phyloP scores from a whole-genome alignment of 1,140 invertebrate species.

The Magallana ariakensis region DNA sequence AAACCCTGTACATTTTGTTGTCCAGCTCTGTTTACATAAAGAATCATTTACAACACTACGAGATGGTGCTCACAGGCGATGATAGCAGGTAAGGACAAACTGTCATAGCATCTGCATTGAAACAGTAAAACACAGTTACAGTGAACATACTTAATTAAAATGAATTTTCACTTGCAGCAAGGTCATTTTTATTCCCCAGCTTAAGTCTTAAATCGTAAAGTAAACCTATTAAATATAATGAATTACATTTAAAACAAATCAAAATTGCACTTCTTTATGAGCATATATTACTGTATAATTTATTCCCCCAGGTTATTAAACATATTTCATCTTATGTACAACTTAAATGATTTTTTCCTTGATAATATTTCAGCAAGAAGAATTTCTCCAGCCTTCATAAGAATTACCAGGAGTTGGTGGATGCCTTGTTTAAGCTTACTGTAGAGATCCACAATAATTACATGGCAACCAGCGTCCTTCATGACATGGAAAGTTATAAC shows the following conservation, averaged over 20 bases:
- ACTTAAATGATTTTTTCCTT: conserved; percentile 1
- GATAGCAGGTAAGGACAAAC: conserved; percentile 65
- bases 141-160: too few relatives aligned
- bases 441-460: conserved; percentile 71
- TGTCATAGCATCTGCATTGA: too few relatives aligned
- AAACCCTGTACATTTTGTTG: conserved; percentile 69
- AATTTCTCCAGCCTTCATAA: conserved; percentile 69
- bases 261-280: too few relatives aligned
- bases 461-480: conserved; percentile 70
- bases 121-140: too few relatives aligned
- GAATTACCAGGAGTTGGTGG: conserved; percentile 73
- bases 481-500: conserved; percentile 75
- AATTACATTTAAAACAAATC: too few relatives aligned
- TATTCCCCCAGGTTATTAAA: too few relatives aligned
- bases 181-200: too few relatives aligned
- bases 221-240: too few relatives aligned
- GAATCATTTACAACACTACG: conserved; percentile 72
- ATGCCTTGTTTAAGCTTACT: conserved; percentile 69
- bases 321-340: background rate
- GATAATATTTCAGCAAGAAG: conserved; percentile 68
- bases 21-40: conserved; percentile 70
- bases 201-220: too few relatives aligned
- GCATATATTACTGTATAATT: too few relatives aligned
- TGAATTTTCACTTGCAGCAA: too few relatives aligned
- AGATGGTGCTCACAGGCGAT: conserved; percentile 69